Percentiles rank a stretch among this genome's conserved stretches.
phyloP scores from a whole-genome alignment of 2,113 vertebrate genomes.

The Piprites chloris region DNA sequence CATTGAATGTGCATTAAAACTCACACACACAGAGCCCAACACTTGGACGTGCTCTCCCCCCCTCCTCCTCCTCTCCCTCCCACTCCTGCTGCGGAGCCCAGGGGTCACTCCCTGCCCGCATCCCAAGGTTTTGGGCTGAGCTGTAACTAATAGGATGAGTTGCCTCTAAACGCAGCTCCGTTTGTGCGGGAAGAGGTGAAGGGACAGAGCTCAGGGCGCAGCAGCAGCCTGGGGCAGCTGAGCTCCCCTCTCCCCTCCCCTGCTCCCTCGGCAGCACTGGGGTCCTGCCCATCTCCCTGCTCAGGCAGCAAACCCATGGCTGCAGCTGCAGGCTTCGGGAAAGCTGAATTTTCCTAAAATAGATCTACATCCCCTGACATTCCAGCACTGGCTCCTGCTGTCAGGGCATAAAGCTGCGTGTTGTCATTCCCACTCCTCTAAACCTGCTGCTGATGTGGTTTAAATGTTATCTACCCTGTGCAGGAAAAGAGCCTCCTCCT shows the following conservation, averaged over 20 bases:
- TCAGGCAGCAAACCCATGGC: not conserved
- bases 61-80: not conserved
- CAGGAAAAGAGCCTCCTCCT: not conserved
- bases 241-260: not conserved
- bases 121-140: not conserved
- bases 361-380: not conserved
- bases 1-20: rapidly evolving
- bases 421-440: not conserved
- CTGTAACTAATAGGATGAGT: not conserved
- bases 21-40: rapidly evolving
- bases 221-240: not conserved
- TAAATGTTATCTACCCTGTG: not conserved
- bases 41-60: rapidly evolving
- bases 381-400: rapidly evolving
- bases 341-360: not conserved
- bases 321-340: not conserved
- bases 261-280: not conserved
- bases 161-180: not conserved
- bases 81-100: rapidly evolving
- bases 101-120: rapidly evolving
- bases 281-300: not conserved
- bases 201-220: not conserved
- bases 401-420: not conserved
- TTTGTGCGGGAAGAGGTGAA: not conserved
- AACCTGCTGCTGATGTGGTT: not conserved